These are phyloP conservation scores for Tautogolabrus adspersus DNA, from an alignment of 2,113 vertebrate genomes.

Conservation along the genomic window DNA sequence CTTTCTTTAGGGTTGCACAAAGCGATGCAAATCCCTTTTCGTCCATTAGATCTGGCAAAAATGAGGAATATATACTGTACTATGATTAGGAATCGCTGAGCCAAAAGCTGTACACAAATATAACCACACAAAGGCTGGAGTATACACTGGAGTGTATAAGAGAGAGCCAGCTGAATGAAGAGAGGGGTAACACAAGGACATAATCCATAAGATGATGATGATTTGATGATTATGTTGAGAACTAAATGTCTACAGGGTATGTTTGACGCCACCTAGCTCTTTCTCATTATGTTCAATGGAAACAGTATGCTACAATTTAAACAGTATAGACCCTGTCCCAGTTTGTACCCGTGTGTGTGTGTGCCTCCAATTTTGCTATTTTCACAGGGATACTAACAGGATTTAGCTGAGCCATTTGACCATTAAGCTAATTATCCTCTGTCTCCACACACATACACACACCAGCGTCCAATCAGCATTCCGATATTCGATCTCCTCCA, in stretches of 20 bases:
- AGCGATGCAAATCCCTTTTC: no score
- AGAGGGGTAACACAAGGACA: conserved; percentile 5
- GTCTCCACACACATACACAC: conserved; percentile 47
- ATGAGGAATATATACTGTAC: no score
- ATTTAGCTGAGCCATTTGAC: conserved; percentile 62
- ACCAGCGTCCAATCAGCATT: conserved; percentile 54
- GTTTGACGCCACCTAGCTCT: conserved; percentile 23
- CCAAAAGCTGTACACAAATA: not conserved
- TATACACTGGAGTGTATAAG: not conserved
- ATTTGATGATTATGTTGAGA: conserved; percentile 12
- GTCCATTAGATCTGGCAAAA: not conserved
- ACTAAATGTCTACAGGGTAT: conserved; percentile 11
- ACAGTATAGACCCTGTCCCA: not conserved
- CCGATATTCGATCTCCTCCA: conserved; percentile 60
- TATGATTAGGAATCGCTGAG: not conserved
- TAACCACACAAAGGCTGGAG: no score
- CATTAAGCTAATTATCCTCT: conserved; percentile 65
- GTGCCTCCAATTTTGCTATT: conserved; percentile 14
- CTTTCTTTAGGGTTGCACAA: no score
- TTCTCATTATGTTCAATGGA: conserved; percentile 21
- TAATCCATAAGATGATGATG: conserved; percentile 6
- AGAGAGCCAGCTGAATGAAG: not conserved
- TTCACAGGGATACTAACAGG: conserved; percentile 56
- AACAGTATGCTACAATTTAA: conserved; percentile 33
- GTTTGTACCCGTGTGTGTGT: conserved; percentile 29